These are phyloP conservation scores for Tenualosa ilisha DNA, from an alignment of 2,797 vertebrate species.

Conservation along the genomic window DNA sequence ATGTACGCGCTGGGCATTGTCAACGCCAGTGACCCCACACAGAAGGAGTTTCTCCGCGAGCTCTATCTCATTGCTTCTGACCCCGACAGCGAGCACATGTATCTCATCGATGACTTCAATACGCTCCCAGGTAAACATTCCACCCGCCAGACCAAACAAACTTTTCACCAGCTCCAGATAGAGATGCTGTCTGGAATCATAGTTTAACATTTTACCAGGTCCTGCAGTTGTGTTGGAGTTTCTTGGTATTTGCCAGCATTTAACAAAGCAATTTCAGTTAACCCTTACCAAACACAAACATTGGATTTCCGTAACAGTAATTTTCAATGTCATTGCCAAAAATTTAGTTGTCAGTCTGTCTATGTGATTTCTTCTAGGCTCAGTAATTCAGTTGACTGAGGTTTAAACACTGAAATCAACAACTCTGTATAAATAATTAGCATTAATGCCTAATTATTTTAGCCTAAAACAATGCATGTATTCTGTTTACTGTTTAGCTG, in stretches of 20 bases:
- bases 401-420: background rate
- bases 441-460: background rate
- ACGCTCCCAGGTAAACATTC: slow-evolving; percentile 79
- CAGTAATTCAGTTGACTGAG: background rate
- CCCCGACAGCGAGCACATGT: slow-evolving; percentile 87
- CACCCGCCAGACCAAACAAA: background rate
- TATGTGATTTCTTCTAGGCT: background rate
- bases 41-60: slow-evolving; percentile 82
- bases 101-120: slow-evolving; percentile 89
- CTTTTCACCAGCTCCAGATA: background rate
- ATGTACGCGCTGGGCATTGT: slow-evolving; percentile 90
- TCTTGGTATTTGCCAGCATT: background rate
- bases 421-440: background rate
- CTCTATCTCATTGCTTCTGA: slow-evolving; percentile 89
- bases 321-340: background rate
- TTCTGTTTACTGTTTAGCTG: background rate
- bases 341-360: too few species aligned
- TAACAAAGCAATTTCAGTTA: background rate
- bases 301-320: background rate
- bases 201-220: background rate
- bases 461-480: background rate
- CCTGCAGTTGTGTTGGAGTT: background rate
- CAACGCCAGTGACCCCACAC: slow-evolving; percentile 82
- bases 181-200: background rate
- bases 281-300: background rate